Base-by-base conservation (phyloP, 2,888 invertebrate species). In the Cordilura impudica region DNA sequence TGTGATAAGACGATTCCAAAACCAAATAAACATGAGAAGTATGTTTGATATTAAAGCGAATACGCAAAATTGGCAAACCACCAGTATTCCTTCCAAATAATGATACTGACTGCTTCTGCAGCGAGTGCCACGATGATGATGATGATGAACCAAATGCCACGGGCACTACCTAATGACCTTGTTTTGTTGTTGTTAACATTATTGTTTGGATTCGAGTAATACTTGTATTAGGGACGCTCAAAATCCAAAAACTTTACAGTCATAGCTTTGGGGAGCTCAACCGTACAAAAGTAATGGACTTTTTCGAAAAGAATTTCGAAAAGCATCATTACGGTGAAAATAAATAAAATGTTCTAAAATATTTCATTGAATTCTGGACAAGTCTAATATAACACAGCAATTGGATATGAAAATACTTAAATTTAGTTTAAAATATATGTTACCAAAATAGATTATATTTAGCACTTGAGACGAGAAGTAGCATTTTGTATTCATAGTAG, bases 151-250 rank as follows among this genome's bases (percentile, higher is more conserved):
- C 56, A 21, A 77, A 70, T 60, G 81, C 75, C 73, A 76, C 60
- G 54, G 69, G 76, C 69, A 75, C 21, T 56, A 78, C 79, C 71
- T 75, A 79, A 75, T 72, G 71, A 72, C 66, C 71, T 72, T 75
- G 63, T 79, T 75, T 72, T 51, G 49, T 18, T 67, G 51, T 51
- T 47, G 18, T 47, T 47, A 12, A 21, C 23, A 51, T 21, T 51
- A 39, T 58, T 49, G 19, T 21, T 49, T 23, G n/a, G 23, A 49
- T 10, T 4, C 10, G 12, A 19, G n/a, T 23, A 49, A 49, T 14
- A 18, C 45, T 6, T 45, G 14, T n/a, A n/a, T n/a, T n/a, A n/a
- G n/a, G n/a, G n/a, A n/a, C n/a, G n/a, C n/a, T n/a, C n/a, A n/a
- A n/a, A n/a, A n/a, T n/a, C n/a, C n/a, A n/a, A n/a, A n/a, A n/a